Base-by-base conservation (phyloP, 2,888 invertebrate species). In the Mesochorus sp. region DNA sequence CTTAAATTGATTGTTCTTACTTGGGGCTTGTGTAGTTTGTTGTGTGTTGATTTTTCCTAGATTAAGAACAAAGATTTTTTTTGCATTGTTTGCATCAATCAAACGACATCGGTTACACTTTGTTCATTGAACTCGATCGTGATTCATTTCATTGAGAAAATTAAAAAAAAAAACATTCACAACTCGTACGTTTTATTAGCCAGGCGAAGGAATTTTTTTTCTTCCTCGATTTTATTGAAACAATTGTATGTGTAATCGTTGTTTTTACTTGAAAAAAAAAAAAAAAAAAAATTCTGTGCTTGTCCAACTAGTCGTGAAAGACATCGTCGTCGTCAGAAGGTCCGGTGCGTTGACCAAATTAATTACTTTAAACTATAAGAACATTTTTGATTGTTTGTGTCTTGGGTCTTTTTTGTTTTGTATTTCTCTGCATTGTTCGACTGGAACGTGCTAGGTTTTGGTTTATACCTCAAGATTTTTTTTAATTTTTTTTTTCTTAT, bases 261-360 rank as follows among this genome's bases (percentile, higher is more conserved):
- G 1, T 34, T 2, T 64, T 61, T 53, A n/a, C 4, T 44, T 47
- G 8, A 42, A 64, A 4, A 4, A 17, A 62, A 47, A 44, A 17
- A 31, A 31, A 21, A 21, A 2, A 28, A 3, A 12, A n/a, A 37
- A 47, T 34, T 34, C 17, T 51, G 21, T 39, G 24, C 19, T 51
- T 19, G 17, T 17, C 51, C 14, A 62, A 51, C 17, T 66, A 71
- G 74, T 83, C 81, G 78, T 59, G 77, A 83, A 83, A 77, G 78
- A 74, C 80, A 82, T 85, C 85, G 83, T 81, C 86, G 83, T 85
- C 79, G 84, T 81, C 76, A 39, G 70, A 71, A 81, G 80, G 81
- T 82, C 84, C 87, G 85, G 85, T 82, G 77, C 42, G 81, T 83
- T 82, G 64, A 82, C 82, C 75, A 80, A 73, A 87, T 85, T 88